Base-by-base conservation (phyloP, 1,140 invertebrate species). In the Cyphomyrmex costatus region DNA sequence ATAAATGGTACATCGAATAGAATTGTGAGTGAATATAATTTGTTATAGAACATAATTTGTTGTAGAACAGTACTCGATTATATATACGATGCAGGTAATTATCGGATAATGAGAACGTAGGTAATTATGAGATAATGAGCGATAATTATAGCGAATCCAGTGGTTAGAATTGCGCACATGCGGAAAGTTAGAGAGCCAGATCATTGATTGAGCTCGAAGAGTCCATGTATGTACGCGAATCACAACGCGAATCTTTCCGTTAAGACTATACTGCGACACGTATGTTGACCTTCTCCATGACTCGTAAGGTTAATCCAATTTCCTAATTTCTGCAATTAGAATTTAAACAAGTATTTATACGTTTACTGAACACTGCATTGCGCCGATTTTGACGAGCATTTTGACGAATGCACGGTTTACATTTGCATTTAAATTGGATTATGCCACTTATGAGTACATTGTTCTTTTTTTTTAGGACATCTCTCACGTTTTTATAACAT, bases 241-340 rank as follows among this genome's bases (percentile, higher is more conserved):
- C 6, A 3, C 12, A 33, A 33, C 8, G 46, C 27, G 42, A 74
- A 66, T 65, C 19, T 51, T 65, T 8, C 42, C 10, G 7, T 56
- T 19, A 68, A 53, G 63, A 68, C 33, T 6, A 27, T 7, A 21
- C 19, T n/a, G 58, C 24, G n/a, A 63, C 36, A 63, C 6, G 16
- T 60, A 49, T 68, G 53, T 46, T 58, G 76, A 85, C 76, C 82
- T 78, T 87, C 58, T 42, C 10, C 58, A 8, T 4, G 16, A 42
- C 71, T 42, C 21, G 66, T 90, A 92, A 93, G 92, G 92, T 90
- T 89, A 90, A 92, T 88, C 36, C 84, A 91, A 92, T 93, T 91
- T 91, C 85, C 85, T 88, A 92, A 92, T 92, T 92, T 91, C 79
- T 91, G 77, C 83, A 90, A 92, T 91, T 89, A 91, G 65, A 49